Base-by-base conservation (phyloP, 2,797 vertebrate genomes). In the Micrastur ruficollis region DNA sequence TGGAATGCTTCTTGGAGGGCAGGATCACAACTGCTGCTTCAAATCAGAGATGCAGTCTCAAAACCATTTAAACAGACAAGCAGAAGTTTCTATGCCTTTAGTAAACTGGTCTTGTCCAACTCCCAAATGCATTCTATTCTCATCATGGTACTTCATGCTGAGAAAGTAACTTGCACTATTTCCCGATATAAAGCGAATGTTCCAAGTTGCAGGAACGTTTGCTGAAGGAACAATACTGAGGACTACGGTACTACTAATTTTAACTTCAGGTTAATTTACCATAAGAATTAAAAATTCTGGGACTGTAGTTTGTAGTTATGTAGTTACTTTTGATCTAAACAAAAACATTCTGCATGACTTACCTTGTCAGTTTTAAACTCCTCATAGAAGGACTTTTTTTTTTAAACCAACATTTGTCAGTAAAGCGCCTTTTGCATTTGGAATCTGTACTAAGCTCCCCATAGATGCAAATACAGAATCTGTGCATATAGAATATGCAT, bases 81-180 rank as follows among this genome's bases (percentile, higher is more conserved):
- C 25, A 40, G 34, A 73, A 67, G 14, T 21, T 74, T 22, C 42
- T 22, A 3, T 20, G 13, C 46, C 74, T 40, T 40, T 7, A 20
- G 18, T 9, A 32, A 25, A 40, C 27, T 29, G 40, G 14, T 29
- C 56, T 3, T 32, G 40, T 19, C 53, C 66, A 38, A 6, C 31
- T 53, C 58, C 63, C 70, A 76, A 11, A 12, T 23, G 34, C 34
- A 13, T 26, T 62, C 38, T 4, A 7, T 23, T 34, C 79, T 59
- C 56, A 34, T 2, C 47, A 34, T 0, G 0, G 47, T 46, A 26
- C 38, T 47, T 53, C 38, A 53, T 3, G 0, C 27, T 46, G 38
- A 67, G 38, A 67, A 66, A 49, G n/a, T 3, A 18, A 52, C 14
- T 47, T 34, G 32, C 6, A 8, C n/a, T 59, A 27, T 16, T 38